phyloP scores from a whole-genome alignment of 2,797 vertebrate species.

The Valencia hispanica region DNA sequence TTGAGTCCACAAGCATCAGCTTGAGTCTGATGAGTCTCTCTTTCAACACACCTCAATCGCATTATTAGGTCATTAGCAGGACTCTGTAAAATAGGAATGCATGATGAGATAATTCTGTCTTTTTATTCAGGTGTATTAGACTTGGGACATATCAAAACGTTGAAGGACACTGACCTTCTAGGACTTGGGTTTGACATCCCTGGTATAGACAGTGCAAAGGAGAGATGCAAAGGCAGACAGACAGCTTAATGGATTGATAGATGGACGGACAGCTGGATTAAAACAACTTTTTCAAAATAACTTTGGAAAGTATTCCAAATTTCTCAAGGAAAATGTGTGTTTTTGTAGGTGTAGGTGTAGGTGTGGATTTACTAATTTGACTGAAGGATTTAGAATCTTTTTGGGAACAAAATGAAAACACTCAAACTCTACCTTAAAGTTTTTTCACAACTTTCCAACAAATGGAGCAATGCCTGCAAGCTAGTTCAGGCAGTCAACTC shows the following conservation, averaged over 20 bases:
- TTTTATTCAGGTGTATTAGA: neutral
- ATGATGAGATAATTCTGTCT: too few species aligned
- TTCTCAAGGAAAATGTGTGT: constrained; percentile 25
- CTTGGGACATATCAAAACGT: neutral
- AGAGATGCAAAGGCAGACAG: neutral
- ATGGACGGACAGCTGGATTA: neutral
- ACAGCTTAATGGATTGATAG: neutral
- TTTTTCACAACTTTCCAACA: neutral
- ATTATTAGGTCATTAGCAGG: neutral
- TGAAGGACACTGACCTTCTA: neutral
- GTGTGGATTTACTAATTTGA: neutral
- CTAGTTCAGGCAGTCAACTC: neutral
- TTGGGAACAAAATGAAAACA: neutral
- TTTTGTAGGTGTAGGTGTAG: neutral
- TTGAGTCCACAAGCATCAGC: too few species aligned
- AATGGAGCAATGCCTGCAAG: neutral
- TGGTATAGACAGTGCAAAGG: neutral
- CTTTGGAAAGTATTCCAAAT: too few species aligned
- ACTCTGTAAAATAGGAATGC: neutral
- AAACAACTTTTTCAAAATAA: constrained; percentile 29
- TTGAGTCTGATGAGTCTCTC: neutral
- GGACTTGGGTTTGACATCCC: neutral
- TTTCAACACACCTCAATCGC: neutral
- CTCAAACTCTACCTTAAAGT: neutral
- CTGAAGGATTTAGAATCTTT: neutral